Percentiles rank a stretch among this genome's conserved stretches.
Conservation (phyloP, 2,888 invertebrate species). For the Elysia crispata region DNA sequence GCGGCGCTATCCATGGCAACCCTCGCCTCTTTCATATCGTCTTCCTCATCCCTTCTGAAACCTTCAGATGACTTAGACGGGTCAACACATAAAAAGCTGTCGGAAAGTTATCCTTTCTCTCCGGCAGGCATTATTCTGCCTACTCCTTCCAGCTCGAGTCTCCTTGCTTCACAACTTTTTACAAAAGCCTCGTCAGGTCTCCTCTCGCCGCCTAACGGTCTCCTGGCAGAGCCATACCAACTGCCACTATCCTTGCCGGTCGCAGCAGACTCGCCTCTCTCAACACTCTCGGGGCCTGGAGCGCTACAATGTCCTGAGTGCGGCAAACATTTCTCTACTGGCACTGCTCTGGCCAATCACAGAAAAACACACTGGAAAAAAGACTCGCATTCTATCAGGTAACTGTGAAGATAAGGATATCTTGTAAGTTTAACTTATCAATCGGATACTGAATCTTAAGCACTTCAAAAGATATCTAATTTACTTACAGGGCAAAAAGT, state of each 20-base stretch:
- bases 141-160: slow-evolving; percentile 23
- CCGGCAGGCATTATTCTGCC: neutral
- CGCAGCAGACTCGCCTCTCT: neutral
- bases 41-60: slow-evolving; percentile 37
- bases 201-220: neutral
- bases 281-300: slow-evolving; percentile 38
- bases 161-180: neutral
- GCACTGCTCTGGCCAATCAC: slow-evolving; percentile 60
- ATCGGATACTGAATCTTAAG: no score
- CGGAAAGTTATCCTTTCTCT: slow-evolving; percentile 22
- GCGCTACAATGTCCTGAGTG: slow-evolving; percentile 73
- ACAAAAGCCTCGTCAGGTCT: neutral
- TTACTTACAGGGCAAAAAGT: no score
- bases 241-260: slow-evolving; percentile 19
- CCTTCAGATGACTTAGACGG: slow-evolving; percentile 21
- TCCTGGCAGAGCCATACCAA: slow-evolving; percentile 11
- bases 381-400: slow-evolving; percentile 40
- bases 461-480: no score
- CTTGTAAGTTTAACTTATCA: no score
- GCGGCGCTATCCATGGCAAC: slow-evolving; percentile 43
- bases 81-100: neutral
- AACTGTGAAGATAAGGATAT: neutral
- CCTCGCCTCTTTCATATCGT: slow-evolving; percentile 35
- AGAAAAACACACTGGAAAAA: slow-evolving; percentile 50
- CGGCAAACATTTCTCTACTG: slow-evolving; percentile 68